Base-by-base conservation (phyloP, 2,113 vertebrate species). In the Bubo scandiacus region DNA sequence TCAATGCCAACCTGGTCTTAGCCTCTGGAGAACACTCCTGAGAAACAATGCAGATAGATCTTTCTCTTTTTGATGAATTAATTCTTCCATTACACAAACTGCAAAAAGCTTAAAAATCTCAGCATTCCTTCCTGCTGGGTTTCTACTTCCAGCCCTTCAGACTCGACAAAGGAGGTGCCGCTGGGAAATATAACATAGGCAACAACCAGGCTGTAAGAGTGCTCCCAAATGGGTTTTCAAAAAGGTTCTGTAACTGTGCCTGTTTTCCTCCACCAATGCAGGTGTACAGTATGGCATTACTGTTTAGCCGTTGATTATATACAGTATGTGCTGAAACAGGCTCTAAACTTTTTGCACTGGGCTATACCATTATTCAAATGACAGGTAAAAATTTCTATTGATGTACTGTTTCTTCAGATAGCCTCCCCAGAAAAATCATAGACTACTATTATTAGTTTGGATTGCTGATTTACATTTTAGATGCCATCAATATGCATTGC, bases 171-270 rank as follows among this genome's bases (percentile, higher is more conserved):
- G 55, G n/a, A 67, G 62, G 12, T 86, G 62, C 63, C 49, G 3
- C 58, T 81, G 82, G 80, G 73, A 90, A 92, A 90, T 71, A 79
- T 9, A 85, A 83, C 2, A 2, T 75, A 90, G 68, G 58, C 40
- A 90, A 94, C 42, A 88, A 75, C 6, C 1, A 3, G 12, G 43
- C 43, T 91, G 29, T 75, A 82, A 62, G 72, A 88, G 21, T 52
- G 38, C 34, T 95, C 94, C 87, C 90, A 82, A 93, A 78, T 42
- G 72, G 63, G 43, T 87, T 91, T 93, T 91, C 93, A 94, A 80
- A 91, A 91, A 62, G 5, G 38, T 82, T 95, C 88, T 94, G 49
- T 59, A 93, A 30, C 51, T 93, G 73, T 91, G 87, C 74, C 66
- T 78, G 34, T 63, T 94, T 79, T 58, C 68, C 40, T 91, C 70